Evolutionary conservation across 2,113 vertebrate genomes (phyloP).

Genomic region (Eptesicus fuscus): DNA sequence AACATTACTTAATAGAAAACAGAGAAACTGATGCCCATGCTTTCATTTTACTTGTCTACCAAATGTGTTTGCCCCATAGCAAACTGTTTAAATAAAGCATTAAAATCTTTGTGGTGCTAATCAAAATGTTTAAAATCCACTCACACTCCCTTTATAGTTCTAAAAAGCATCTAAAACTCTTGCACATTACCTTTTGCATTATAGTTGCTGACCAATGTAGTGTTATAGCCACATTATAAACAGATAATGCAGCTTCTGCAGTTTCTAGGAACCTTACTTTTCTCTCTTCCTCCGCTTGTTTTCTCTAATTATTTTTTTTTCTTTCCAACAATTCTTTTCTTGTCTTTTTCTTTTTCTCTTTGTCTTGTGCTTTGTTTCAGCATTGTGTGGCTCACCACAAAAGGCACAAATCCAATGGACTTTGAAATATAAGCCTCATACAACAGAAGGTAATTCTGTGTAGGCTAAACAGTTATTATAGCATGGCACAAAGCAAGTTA

Average conservation of each 20-base stretch:
- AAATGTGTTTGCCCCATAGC: constrained; percentile 88
- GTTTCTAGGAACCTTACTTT: constrained; percentile 47
- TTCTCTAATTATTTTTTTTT: not conserved
- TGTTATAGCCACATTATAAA: constrained; percentile 58
- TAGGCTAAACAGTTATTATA: not conserved
- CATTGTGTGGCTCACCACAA: not conserved
- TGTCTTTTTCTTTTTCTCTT: not conserved
- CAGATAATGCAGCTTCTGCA: constrained; percentile 68
- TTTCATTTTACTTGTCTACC: constrained; percentile 85
- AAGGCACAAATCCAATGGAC: not conserved
- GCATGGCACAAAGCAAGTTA: not conserved
- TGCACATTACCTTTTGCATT: constrained; percentile 78
- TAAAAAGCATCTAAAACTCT: constrained; percentile 79
- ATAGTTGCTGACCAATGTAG: constrained; percentile 77
- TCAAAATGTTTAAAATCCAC: constrained; percentile 86
- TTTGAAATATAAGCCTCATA: constrained; percentile 1
- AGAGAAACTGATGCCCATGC: constrained; percentile 80
- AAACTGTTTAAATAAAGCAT: constrained; percentile 87
- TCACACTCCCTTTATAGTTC: constrained; percentile 82
- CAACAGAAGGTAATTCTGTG: not conserved
- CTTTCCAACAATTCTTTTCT: not conserved
- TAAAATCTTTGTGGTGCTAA: constrained; percentile 86
- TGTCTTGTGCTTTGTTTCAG: constrained; percentile 20
- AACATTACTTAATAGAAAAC: constrained; percentile 88
- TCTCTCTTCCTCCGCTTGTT: not conserved